These are phyloP conservation scores for Rhinichthys osculus DNA, from an alignment of 2,797 vertebrate genomes.

Conservation along the genomic window DNA sequence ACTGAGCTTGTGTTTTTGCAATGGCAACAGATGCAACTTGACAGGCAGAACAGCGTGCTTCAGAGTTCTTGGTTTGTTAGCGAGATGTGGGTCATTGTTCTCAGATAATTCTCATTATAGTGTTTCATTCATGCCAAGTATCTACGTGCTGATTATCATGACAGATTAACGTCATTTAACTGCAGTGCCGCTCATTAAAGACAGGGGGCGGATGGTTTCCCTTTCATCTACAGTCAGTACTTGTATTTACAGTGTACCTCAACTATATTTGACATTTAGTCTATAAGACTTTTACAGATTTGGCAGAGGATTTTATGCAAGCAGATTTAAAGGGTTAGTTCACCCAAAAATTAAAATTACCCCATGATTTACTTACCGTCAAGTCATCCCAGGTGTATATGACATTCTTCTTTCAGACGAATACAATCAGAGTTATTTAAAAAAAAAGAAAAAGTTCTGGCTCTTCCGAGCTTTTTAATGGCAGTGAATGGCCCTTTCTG, in stretches of 20 bases:
- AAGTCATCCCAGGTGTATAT: too few relatives aligned
- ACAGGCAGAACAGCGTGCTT: constrained; percentile 41
- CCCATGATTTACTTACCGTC: too few relatives aligned
- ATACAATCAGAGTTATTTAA: too few relatives aligned
- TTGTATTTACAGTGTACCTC: background rate
- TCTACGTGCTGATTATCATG: constrained; percentile 47
- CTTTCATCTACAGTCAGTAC: background rate
- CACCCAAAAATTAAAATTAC: too few relatives aligned
- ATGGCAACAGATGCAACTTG: constrained; percentile 28
- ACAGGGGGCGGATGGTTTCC: background rate
- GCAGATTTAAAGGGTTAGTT: background rate
- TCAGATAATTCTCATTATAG: constrained; percentile 22
- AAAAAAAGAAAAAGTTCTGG: too few relatives aligned
- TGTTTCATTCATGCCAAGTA: background rate
- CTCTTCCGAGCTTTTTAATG: too few relatives aligned
- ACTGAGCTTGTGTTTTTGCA: constrained; percentile 21
- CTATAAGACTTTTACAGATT: background rate
- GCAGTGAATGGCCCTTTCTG: too few relatives aligned
- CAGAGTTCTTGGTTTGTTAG: constrained; percentile 7
- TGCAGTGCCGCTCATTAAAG: background rate
- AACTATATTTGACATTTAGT: background rate
- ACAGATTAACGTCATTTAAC: background rate
- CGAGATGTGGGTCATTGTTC: constrained; percentile 49
- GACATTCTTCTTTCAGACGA: too few relatives aligned
- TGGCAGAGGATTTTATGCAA: background rate